Evolutionary conservation across 1,140 invertebrate species (phyloP).

Genomic region (Idris sp.): DNA sequence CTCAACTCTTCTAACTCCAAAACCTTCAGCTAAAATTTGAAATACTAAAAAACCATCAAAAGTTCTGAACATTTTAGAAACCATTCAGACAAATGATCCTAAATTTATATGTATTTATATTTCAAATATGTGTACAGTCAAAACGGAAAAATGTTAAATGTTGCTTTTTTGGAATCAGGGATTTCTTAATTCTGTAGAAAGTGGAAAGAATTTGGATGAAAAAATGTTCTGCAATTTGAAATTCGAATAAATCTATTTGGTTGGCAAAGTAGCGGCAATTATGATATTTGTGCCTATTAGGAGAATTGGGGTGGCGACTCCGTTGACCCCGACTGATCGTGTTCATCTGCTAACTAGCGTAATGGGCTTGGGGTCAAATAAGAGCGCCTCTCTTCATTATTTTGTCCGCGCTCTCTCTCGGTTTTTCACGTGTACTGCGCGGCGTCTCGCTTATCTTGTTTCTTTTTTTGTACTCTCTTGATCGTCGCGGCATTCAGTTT

Average conservation of each 20-base stretch:
- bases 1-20: too few species aligned
- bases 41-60: too few species aligned
- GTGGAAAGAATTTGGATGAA: too few species aligned
- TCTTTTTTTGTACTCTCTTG: slow-evolving; percentile 45
- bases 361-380: slow-evolving; percentile 75
- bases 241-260: slow-evolving; percentile 69
- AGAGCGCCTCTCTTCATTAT: slow-evolving; percentile 67
- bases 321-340: slow-evolving; percentile 72
- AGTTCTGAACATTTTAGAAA: too few species aligned
- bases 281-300: slow-evolving; percentile 74
- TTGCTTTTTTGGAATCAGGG: too few species aligned
- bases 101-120: too few species aligned
- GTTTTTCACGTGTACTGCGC: slow-evolving; percentile 33
- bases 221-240: slow-evolving; percentile 47
- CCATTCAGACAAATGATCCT: too few species aligned
- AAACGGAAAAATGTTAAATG: too few species aligned
- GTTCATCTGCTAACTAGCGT: slow-evolving; percentile 71
- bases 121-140: too few species aligned
- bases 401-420: slow-evolving; percentile 49
- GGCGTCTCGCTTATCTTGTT: slow-evolving; percentile 27
- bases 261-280: slow-evolving; percentile 68
- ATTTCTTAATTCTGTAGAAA: too few species aligned
- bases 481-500: slow-evolving; percentile 38
- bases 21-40: too few species aligned
- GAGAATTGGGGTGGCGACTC: slow-evolving; percentile 72